Conservation (phyloP, 2,113 vertebrate genomes). For the Coptodon rendalli region DNA sequence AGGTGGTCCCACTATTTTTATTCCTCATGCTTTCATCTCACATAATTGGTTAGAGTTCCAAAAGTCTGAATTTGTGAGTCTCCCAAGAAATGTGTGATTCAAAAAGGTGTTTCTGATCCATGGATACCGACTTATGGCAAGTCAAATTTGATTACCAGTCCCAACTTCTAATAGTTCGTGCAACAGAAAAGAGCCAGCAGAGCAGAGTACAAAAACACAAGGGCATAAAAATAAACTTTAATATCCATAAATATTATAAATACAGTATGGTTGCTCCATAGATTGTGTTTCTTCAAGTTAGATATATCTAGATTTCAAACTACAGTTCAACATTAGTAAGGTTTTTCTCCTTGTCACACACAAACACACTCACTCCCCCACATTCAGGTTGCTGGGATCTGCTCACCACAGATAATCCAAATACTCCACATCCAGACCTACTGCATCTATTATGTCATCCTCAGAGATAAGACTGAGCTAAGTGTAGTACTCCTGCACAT, state of each 20-base stretch:
- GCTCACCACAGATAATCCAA: not conserved
- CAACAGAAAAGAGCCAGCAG: not conserved
- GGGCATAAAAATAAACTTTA: not conserved
- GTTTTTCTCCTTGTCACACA: not conserved
- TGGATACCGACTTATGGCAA: not conserved
- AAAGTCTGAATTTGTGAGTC: not conserved
- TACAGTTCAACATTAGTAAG: not conserved
- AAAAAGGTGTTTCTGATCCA: not conserved
- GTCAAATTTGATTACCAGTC: not conserved
- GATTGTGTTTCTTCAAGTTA: not conserved
- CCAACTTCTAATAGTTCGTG: not conserved
- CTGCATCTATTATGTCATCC: not conserved
- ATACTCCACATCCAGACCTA: not conserved
- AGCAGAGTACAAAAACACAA: not conserved
- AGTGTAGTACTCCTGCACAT: not conserved
- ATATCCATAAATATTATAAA: not conserved
- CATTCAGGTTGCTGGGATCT: not conserved
- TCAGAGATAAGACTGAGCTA: not conserved
- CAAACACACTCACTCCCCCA: not conserved
- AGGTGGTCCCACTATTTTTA: not conserved
- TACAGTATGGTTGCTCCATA: not conserved
- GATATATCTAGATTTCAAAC: not conserved
- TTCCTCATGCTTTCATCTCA: not conserved
- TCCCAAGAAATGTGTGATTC: not conserved
- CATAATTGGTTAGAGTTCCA: not conserved